Evolutionary conservation across 2,888 invertebrate species (phyloP).

Genomic region (Eupithecia subfuscata): DNA sequence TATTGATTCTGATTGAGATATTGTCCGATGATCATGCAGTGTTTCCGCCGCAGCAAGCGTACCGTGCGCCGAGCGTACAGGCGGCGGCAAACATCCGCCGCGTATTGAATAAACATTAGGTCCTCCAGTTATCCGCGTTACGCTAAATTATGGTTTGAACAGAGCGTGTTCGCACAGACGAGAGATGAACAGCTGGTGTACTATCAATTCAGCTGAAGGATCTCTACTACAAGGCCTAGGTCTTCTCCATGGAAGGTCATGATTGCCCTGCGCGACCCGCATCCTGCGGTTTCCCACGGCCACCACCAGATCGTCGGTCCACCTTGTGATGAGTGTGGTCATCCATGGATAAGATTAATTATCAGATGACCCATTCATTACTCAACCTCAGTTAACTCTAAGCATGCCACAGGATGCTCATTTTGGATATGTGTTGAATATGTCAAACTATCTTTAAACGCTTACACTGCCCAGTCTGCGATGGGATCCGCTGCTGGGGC

Average conservation of each 20-base stretch:
- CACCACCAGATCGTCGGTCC: background rate
- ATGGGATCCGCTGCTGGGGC: too few relatives aligned
- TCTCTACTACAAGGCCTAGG: background rate
- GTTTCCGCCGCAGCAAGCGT: background rate
- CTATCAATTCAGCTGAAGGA: background rate
- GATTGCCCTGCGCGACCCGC: background rate
- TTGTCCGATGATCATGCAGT: background rate
- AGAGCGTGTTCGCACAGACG: slow-evolving; percentile 31
- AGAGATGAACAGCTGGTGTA: background rate
- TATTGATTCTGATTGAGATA: background rate
- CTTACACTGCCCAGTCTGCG: too few relatives aligned
- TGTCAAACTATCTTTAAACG: too few relatives aligned
- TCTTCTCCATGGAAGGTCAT: background rate
- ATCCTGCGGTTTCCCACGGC: background rate
- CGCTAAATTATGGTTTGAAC: slow-evolving; percentile 48
- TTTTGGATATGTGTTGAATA: too few relatives aligned
- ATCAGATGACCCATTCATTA: background rate
- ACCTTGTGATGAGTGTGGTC: background rate
- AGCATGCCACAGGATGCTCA: background rate
- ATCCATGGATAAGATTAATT: background rate
- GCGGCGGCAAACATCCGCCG: slow-evolving; percentile 28
- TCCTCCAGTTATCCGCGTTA: slow-evolving; percentile 45
- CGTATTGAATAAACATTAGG: slow-evolving; percentile 53
- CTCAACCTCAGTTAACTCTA: background rate
- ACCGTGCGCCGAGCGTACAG: slow-evolving; percentile 3